Evolutionary conservation across 2,113 vertebrate genomes (phyloP), one percentile per base, ranked within the genome.

Genomic region (Gymnogyps californianus): DNA sequence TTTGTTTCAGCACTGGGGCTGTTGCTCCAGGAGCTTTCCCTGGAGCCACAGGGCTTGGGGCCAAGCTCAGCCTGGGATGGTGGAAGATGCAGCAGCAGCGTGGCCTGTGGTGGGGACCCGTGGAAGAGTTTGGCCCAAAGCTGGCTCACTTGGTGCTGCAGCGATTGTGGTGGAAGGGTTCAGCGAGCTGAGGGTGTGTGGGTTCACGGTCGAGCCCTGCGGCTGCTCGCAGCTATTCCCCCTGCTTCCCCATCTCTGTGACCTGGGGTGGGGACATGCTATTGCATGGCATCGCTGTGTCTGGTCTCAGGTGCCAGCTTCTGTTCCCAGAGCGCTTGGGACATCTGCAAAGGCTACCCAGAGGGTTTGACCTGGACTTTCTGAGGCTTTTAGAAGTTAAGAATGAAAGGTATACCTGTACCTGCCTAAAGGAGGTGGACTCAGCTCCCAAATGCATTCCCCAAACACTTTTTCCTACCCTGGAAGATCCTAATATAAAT

Each of bases 21-120:
- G 24, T 26, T 78, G 36, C 40, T 81, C 22, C 49, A 34, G n/a
- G 47, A 86, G 52, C 26, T 58, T 47, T 29, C 18, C 18, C 19
- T 64, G 66, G 75, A 52, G 31, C 11, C 19, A 3, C 46, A 21
- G 28, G 55, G 7, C 59, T 79, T 47, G 44, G 19, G 46, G 11
- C 28, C 31, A 38, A 15, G 55, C 71, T 36, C 66, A 77, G 34
- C 11, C 21, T 0, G 5, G n/a, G 31, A 4, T 54, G 64, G 34
- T 54, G 38, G 36, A 65, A 16, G 75, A 21, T 51, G 42, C n/a
- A 71, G 44, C 40, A 34, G 57, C 13, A 26, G 29, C 4, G 0
- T 67, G 44, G 66, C 13, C 47, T 0, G 0, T 0, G 8, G 11
- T 59, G n/a, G 57, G 57, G 10, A 69, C 25, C 17, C 0, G 0